Evolutionary conservation across 2,888 invertebrate species (phyloP).

Genomic region (Cyrtodaria siliqua): DNA sequence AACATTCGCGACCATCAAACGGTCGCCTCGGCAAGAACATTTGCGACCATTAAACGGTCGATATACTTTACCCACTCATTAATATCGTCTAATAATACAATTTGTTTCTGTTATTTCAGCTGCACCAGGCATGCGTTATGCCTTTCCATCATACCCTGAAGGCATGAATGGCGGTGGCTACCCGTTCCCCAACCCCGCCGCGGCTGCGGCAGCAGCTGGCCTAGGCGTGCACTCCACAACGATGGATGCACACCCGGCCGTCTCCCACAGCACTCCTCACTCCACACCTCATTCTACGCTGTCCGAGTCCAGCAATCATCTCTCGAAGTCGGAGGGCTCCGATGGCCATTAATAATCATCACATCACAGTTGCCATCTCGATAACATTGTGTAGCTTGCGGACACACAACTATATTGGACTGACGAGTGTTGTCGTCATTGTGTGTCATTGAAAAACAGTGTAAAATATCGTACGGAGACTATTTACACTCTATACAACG

Average conservation of each 20-base stretch:
- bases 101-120: conserved; percentile 38
- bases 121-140: conserved; percentile 69
- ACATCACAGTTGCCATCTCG: not conserved
- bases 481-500: too few species aligned
- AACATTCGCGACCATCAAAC: too few species aligned
- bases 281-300: conserved; percentile 79
- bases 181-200: conserved; percentile 77
- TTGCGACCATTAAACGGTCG: too few species aligned
- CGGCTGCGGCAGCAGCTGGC: conserved; percentile 73
- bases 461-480: too few species aligned
- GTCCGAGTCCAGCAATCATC: conserved; percentile 77
- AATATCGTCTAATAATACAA: too few species aligned
- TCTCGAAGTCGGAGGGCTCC: conserved; percentile 78
- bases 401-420: too few species aligned
- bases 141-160: conserved; percentile 74
- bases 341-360: conserved; percentile 52
- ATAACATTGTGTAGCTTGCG: too few species aligned
- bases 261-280: conserved; percentile 76
- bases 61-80: too few species aligned
- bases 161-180: conserved; percentile 81
- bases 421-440: too few species aligned
- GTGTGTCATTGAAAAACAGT: too few species aligned
- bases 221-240: conserved; percentile 82
- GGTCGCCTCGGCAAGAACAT: too few species aligned
- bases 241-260: conserved; percentile 77